Percentiles rank a stretch among this genome's conserved stretches.
phyloP scores from a whole-genome alignment of 2,888 invertebrate species.

The Platypus cylindrus region DNA sequence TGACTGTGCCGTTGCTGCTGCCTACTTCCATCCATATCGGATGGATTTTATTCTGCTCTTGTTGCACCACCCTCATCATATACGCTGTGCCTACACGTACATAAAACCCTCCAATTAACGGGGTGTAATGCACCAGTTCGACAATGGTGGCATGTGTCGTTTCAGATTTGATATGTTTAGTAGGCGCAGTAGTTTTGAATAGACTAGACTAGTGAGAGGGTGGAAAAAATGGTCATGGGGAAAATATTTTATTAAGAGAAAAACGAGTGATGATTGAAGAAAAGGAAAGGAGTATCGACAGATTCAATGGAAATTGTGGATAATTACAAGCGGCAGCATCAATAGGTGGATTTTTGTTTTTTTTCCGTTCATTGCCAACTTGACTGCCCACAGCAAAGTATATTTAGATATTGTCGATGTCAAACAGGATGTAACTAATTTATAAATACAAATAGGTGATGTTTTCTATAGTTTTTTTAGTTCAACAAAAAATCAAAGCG shows the following conservation, averaged over 20 bases:
- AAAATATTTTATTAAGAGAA: constrained; percentile 3
- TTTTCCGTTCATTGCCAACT: neutral
- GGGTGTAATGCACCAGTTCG: constrained; percentile 31
- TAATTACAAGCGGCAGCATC: too few relatives aligned
- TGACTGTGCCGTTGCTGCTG: constrained; percentile 16
- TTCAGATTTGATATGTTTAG: constrained; percentile 28
- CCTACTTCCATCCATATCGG: constrained; percentile 4
- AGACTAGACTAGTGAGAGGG: neutral
- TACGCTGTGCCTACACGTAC: constrained; percentile 1
- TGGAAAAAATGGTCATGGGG: neutral
- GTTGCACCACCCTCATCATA: neutral
- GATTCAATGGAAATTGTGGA: too few relatives aligned
- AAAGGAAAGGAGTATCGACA: neutral
- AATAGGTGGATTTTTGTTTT: neutral
- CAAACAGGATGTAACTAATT: neutral
- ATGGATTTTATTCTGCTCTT: constrained; percentile 5
- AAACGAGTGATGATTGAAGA: neutral
- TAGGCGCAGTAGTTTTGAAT: constrained; percentile 1
- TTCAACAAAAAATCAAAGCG: too few relatives aligned
- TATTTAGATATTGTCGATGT: neutral
- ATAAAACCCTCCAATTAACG: constrained; percentile 31
- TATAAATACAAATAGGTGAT: too few relatives aligned
- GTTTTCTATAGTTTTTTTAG: too few relatives aligned
- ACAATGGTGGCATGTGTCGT: constrained; percentile 36
- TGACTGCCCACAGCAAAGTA: neutral